Conservation (phyloP, 30 jellyfish, hydroid and myxozoan species). For the Calvadosia cruxmelitensis region DNA sequence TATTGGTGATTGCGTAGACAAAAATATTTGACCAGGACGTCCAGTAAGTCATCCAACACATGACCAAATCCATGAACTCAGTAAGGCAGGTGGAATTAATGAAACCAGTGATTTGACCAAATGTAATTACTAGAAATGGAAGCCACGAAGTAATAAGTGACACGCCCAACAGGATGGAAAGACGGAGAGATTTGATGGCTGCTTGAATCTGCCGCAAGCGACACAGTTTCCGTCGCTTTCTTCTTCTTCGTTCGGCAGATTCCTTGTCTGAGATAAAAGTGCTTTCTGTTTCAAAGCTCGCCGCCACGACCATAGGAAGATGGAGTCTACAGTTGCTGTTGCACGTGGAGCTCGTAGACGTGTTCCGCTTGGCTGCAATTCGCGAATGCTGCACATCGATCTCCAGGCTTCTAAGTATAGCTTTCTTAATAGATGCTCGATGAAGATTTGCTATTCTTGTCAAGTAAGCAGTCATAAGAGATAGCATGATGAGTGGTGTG, state of each 20-base stretch:
- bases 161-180: background rate
- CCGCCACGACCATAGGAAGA: too few species aligned
- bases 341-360: too few species aligned
- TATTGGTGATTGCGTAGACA: background rate
- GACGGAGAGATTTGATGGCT: background rate
- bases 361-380: too few species aligned
- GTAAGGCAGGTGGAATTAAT: background rate
- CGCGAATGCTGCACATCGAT: too few species aligned
- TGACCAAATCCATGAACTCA: background rate
- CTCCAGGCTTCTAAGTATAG: too few species aligned
- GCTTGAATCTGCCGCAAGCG: background rate
- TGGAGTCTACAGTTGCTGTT: too few species aligned
- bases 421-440: background rate
- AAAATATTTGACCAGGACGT: background rate
- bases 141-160: background rate
- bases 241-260: background rate
- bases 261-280: background rate
- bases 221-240: background rate
- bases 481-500: background rate
- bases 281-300: background rate
- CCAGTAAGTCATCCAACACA: background rate
- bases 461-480: background rate
- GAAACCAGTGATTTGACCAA: background rate
- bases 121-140: background rate
- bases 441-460: background rate